Percentiles rank a stretch among this genome's conserved stretches.
Conservation (phyloP, 2,888 invertebrate genomes). For the Spicauda simplicius region DNA sequence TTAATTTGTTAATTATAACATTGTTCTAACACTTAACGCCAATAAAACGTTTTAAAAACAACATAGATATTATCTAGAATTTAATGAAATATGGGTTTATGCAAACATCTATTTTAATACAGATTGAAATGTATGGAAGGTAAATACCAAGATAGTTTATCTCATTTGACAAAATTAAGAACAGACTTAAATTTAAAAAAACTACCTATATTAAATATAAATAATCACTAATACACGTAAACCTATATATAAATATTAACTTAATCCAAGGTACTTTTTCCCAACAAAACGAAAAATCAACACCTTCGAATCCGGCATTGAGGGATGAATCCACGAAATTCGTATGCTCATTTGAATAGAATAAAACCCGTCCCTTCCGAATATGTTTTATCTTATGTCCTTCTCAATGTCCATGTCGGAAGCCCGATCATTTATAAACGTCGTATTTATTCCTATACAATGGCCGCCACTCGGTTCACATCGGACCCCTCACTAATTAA, state of each 20-base stretch:
- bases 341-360: slow-evolving; percentile 52
- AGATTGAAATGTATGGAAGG: no score
- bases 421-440: slow-evolving; percentile 69
- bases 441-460: slow-evolving; percentile 78
- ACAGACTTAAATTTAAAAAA: no score
- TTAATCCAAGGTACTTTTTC: background rate
- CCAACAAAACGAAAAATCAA: slow-evolving; percentile 18
- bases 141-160: no score
- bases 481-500: slow-evolving; percentile 81
- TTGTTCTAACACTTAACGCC: background rate
- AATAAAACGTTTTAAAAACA: background rate
- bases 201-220: no score
- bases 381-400: slow-evolving; percentile 56
- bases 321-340: slow-evolving; percentile 48
- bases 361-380: slow-evolving; percentile 51
- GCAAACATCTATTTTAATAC: no score
- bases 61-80: no score
- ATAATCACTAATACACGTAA: no score
- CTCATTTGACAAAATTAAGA: no score
- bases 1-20: slow-evolving; percentile 27
- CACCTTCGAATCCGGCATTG: slow-evolving; percentile 33
- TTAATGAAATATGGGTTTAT: no score
- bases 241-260: background rate
- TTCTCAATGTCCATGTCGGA: slow-evolving; percentile 65
- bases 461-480: slow-evolving; percentile 76